Evolutionary conservation across 2,888 invertebrate genomes (phyloP).

Genomic region (Hofmannophila pseudospretella): DNA sequence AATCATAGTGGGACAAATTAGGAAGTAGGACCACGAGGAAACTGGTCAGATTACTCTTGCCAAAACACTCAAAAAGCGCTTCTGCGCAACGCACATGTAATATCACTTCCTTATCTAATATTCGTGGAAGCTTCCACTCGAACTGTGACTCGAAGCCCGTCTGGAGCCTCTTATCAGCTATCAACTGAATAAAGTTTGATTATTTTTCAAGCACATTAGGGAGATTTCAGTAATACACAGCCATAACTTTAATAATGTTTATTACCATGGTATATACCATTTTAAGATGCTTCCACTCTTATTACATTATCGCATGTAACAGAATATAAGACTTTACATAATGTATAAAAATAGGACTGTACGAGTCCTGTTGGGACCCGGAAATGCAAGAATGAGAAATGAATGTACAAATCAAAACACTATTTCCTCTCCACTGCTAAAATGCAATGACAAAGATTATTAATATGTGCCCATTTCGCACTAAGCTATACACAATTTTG

Average conservation of each 20-base stretch:
- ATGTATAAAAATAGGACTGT: slow-evolving; percentile 78
- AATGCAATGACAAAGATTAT: slow-evolving; percentile 65
- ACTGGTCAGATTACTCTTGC: too few relatives aligned
- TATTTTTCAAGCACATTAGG: too few relatives aligned
- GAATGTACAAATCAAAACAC: slow-evolving; percentile 62
- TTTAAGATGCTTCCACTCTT: slow-evolving; percentile 58
- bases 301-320: slow-evolving; percentile 71
- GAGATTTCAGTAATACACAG: slow-evolving; percentile 2
- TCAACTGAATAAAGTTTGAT: not conserved
- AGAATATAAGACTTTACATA: slow-evolving; percentile 70
- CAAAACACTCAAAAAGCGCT: too few relatives aligned
- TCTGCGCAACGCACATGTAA: too few relatives aligned
- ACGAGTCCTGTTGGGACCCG: slow-evolving; percentile 59
- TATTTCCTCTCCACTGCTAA: slow-evolving; percentile 63
- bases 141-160: too few relatives aligned
- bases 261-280: slow-evolving; percentile 69
- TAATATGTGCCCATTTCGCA: slow-evolving; percentile 45
- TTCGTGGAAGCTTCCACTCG: too few relatives aligned
- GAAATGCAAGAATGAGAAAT: slow-evolving; percentile 73
- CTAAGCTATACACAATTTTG: slow-evolving; percentile 56
- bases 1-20: too few relatives aligned
- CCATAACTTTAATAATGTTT: slow-evolving; percentile 67
- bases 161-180: too few relatives aligned
- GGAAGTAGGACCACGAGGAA: too few relatives aligned
- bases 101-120: too few relatives aligned